A percentile compares a stretch with the other conserved stretches of the same genome.
Conservation (phyloP, 2,113 vertebrate species). For the Megaceryle torquata region DNA sequence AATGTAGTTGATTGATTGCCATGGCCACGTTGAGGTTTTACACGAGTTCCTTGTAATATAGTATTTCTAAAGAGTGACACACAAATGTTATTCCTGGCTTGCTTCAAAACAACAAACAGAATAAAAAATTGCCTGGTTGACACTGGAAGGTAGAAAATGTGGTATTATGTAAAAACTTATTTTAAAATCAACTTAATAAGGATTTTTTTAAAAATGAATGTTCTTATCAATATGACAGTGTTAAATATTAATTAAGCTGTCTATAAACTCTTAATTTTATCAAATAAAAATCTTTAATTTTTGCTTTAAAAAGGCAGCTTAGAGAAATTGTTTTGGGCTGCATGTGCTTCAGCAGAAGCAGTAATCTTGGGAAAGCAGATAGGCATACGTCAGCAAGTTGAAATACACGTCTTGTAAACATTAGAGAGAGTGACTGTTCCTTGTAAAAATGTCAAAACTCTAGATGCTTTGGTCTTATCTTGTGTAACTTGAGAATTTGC, state of each 20-base stretch:
- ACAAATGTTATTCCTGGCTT: slow-evolving; percentile 49
- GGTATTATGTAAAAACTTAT: neutral
- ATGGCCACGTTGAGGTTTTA: neutral
- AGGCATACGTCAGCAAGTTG: neutral
- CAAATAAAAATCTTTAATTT: neutral
- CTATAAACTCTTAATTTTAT: neutral
- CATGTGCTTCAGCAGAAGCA: neutral
- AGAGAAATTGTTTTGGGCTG: neutral
- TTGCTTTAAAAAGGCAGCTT: neutral
- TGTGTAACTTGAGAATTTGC: neutral
- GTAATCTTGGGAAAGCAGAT: neutral
- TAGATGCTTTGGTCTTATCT: neutral
- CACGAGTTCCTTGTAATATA: slow-evolving; percentile 10
- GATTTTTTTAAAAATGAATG: neutral
- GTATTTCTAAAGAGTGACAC: slow-evolving; percentile 41
- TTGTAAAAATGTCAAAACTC: slow-evolving; percentile 41
- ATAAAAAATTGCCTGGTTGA: slow-evolving; percentile 52
- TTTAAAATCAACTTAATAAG: neutral
- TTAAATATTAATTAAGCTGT: neutral
- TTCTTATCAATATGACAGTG: slow-evolving; percentile 10
- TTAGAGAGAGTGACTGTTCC: slow-evolving; percentile 19
- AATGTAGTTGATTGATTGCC: slow-evolving; percentile 47
- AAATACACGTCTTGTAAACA: slow-evolving; percentile 22
- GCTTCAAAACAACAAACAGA: slow-evolving; percentile 57
- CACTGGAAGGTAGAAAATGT: slow-evolving; percentile 25